Percentiles rank a stretch among this genome's conserved stretches.
These are phyloP conservation scores for Epizoanthus illoricatus DNA, from an alignment of 92 coral and sea anemone genomes.

Conservation along the genomic window DNA sequence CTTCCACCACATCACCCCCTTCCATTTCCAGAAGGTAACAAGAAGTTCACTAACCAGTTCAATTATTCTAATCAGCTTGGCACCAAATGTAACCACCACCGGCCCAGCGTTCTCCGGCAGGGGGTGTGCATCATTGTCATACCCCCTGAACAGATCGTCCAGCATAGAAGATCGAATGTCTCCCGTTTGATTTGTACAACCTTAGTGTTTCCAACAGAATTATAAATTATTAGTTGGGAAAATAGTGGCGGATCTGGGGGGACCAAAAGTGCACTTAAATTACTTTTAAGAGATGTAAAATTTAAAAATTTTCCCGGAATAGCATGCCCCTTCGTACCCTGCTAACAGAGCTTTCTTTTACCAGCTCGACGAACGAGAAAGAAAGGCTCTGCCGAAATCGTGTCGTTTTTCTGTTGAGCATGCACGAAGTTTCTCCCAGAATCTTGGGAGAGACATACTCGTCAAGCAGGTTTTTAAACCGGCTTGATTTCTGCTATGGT, in stretches of 20 bases:
- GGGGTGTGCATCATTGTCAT: slow-evolving; percentile 28
- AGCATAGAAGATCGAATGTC: slow-evolving; percentile 7
- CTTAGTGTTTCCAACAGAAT: not conserved
- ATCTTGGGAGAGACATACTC: too few relatives aligned
- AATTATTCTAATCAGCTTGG: slow-evolving; percentile 29
- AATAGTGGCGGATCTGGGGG: not conserved
- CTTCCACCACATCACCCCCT: not conserved
- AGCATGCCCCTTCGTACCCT: too few relatives aligned
- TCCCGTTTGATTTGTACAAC: not conserved
- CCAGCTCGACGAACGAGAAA: too few relatives aligned
- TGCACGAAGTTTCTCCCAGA: too few relatives aligned
- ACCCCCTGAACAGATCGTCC: slow-evolving; percentile 27
- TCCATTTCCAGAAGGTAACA: not conserved
- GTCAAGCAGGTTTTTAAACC: too few relatives aligned
- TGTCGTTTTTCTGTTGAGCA: too few relatives aligned
- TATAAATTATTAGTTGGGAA: not conserved
- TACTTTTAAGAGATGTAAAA: not conserved
- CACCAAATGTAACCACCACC: slow-evolving; percentile 27
- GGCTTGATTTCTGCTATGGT: too few relatives aligned
- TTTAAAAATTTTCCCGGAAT: not conserved
- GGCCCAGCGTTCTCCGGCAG: slow-evolving; percentile 20
- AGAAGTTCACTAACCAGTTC: slow-evolving; percentile 14
- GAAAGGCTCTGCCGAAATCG: too few relatives aligned
- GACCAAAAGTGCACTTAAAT: too few relatives aligned
- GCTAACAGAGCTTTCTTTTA: too few relatives aligned